phyloP scores from a whole-genome alignment of 2,113 vertebrate genomes.

The Urocolius indicus region DNA sequence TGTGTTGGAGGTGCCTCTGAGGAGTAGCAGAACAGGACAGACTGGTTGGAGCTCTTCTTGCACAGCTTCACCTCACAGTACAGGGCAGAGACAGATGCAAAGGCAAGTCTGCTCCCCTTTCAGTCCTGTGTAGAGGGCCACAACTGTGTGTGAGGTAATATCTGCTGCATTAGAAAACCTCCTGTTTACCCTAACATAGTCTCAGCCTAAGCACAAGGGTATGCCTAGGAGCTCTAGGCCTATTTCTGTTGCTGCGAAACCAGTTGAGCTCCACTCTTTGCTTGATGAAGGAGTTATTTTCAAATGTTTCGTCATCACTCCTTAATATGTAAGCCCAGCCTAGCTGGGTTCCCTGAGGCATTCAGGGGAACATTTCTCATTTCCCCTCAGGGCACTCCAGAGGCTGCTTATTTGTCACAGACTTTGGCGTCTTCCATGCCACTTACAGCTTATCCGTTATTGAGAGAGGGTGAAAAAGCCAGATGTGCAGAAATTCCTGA shows the following conservation, averaged over 20 bases:
- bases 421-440: neutral
- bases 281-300: neutral
- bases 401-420: neutral
- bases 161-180: neutral
- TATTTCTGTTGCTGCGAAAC: neutral
- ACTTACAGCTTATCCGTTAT: rapidly evolving
- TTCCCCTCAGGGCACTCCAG: neutral
- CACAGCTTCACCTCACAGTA: neutral
- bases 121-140: neutral
- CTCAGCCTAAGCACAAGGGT: neutral
- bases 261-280: neutral
- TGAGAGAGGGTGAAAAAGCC: neutral
- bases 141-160: neutral
- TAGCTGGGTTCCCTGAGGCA: neutral
- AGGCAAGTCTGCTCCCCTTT: neutral
- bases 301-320: neutral
- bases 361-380: neutral
- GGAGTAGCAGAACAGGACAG: neutral
- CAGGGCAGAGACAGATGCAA: neutral
- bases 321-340: neutral
- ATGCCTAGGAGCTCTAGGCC: neutral
- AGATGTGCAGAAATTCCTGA: neutral
- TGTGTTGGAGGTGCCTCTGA: neutral
- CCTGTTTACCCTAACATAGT: neutral
- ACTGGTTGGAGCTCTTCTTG: neutral